Evolutionary conservation across 2,888 invertebrate species (phyloP), one percentile per base, ranked within the genome.

Genomic region (Dicycla oo): DNA sequence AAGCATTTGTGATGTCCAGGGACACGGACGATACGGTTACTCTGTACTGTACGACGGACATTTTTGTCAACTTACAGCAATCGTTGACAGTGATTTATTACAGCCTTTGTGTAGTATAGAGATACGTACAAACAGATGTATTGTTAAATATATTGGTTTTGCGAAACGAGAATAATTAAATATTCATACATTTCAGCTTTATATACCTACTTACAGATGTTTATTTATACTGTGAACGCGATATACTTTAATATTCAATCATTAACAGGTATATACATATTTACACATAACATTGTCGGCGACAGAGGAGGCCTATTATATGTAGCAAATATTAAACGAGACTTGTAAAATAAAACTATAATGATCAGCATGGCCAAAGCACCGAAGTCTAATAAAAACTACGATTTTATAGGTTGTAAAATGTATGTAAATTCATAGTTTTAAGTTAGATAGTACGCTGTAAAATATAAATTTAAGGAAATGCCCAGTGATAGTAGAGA

Each of bases 401-500:
- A 92, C 91, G 87, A 90, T 92, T 88, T 87, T 89, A 91, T 94
- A 94, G 92, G 92, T 94, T 94, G 92, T 94, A 94, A 91, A 92
- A 90, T 90, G 88, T 87, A 85, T 95, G 94, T 95, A 95, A 88
- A 93, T 86, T 79, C 63, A 60, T 84, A 81, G 45, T 92, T 89
- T 89, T 90, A 87, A 89, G 80, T 87, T 87, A 87, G 87, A 75
- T 88, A 62, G 73, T 83, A 87, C 75, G 63, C 78, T 85, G 82
- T 88, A 86, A 88, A 88, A 91, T 88, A 88, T 92, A 93, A 88
- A 85, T 86, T 91, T 89, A 94, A 92, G 91, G 83, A 87, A 94
- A 95, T 93, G 92, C 94, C 95, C 93, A 94, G 96, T 96, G 96
- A 96, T 96, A 96, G 90, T 96, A 96, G 95, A 88, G 86, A 88